Percentiles rank a stretch among this genome's conserved stretches.
These are phyloP conservation scores for Drosophila crucigera DNA, from an alignment of 2,888 invertebrate species.

Conservation along the genomic window DNA sequence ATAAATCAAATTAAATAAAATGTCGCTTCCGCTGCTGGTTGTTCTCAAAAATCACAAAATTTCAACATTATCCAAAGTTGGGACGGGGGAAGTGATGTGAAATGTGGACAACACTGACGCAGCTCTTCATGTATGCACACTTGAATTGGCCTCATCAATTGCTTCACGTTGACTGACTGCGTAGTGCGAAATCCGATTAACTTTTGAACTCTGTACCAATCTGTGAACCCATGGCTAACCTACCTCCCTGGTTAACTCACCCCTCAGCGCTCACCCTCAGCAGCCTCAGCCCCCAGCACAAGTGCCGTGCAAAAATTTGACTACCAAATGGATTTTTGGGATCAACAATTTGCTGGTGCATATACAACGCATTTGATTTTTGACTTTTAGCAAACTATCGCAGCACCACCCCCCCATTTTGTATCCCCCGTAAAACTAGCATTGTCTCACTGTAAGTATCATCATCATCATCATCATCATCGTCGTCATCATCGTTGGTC, in stretches of 20 bases:
- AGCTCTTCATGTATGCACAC: slow-evolving; percentile 65
- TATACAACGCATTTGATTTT: slow-evolving; percentile 54
- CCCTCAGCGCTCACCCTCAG: background rate
- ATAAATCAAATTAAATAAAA: background rate
- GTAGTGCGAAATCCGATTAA: slow-evolving; percentile 74
- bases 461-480: slow-evolving; percentile 12
- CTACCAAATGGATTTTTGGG: slow-evolving; percentile 69
- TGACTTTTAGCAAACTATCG: slow-evolving; percentile 39
- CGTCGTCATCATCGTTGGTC: slow-evolving; percentile 30
- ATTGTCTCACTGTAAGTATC: slow-evolving; percentile 64
- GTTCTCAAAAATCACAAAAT: background rate
- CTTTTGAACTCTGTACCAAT: slow-evolving; percentile 53
- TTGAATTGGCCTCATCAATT: slow-evolving; percentile 78
- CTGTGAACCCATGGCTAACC: background rate
- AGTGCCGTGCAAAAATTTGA: slow-evolving; percentile 59
- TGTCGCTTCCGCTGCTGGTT: background rate
- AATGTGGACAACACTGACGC: slow-evolving; percentile 4
- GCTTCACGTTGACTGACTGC: slow-evolving; percentile 76
- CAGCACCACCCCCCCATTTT: background rate
- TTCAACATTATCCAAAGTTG: background rate
- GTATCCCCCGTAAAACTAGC: background rate
- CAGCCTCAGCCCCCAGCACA: slow-evolving; percentile 20
- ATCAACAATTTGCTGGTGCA: slow-evolving; percentile 49
- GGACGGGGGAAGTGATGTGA: background rate
- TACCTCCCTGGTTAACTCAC: background rate